phyloP scores from a whole-genome alignment of 2,113 vertebrate genomes.

The Saguinus imperator region DNA sequence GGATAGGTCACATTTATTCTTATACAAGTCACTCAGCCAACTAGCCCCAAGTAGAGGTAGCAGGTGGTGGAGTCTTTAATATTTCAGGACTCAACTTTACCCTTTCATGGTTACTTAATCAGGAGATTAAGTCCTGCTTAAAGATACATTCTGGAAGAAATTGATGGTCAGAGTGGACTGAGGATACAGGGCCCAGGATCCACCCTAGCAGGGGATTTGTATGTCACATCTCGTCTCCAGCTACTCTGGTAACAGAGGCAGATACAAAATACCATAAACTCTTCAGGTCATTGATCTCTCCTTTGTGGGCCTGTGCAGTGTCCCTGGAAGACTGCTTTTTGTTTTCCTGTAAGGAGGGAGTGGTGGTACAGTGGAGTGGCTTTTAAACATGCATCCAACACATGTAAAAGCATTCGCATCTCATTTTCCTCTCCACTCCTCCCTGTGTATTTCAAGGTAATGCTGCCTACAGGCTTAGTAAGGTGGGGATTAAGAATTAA shows the following conservation, averaged over 20 bases:
- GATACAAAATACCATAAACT: neutral
- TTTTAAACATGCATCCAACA: neutral
- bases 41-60: neutral
- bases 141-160: neutral
- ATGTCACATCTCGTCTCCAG: neutral
- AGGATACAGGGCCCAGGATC: no score
- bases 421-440: neutral
- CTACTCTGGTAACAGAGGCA: neutral
- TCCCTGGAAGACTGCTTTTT: neutral
- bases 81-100: neutral
- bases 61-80: neutral
- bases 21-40: neutral
- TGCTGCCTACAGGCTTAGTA: neutral
- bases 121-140: neutral
- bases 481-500: conserved; percentile 26
- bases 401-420: neutral
- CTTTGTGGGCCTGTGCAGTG: neutral
- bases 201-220: neutral
- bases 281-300: neutral
- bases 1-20: neutral
- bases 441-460: neutral
- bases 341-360: neutral
- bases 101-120: neutral
- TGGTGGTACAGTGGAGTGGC: neutral
- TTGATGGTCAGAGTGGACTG: neutral